Base-by-base conservation (phyloP, 2,888 invertebrate genomes). In the Agrotis segetum region DNA sequence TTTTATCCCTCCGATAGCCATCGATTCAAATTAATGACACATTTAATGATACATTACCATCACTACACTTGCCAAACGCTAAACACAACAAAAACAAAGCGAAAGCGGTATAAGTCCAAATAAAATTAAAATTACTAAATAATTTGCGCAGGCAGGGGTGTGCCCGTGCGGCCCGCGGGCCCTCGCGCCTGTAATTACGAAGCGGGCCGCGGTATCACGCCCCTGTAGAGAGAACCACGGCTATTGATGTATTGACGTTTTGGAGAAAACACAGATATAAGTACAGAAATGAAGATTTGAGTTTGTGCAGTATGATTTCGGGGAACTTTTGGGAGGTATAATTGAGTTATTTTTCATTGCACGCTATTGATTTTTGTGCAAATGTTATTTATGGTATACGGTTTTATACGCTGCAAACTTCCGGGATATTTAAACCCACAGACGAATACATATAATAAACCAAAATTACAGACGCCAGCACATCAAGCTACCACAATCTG, bases 121-220 rank as follows among this genome's bases (percentile, higher is more conserved):
- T 94, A 95, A 95, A 94, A 94, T 91, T 91, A 94, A 94, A 93
- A 92, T 93, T 91, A 94, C 92, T 94, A 95, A 96, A 96, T 96
- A 95, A 95, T 96, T 93, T 94, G 93, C 93, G 83, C 85, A 87
- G 88, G 88, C 89, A 90, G 90, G 92, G 91, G 91, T 87, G 89
- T 88, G 88, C 88, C 91, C 88, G 87, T 85, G 87, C 89, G 90
- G 92, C 92, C 93, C 89, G 92, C 90, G 91, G 94, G 90, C 88
- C 76, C 88, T 82, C 85, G 83, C 84, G 91, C 88, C 94, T 95
- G 94, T 95, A 95, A 96, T 95, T 95, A 95, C 89, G 90, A 85
- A 81, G 86, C 90, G 88, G 89, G 86, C 92, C 92, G 92, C 92
- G 86, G 79, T 86, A 79, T 83, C 88, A 88, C 94, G 94, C 92